phyloP scores from a whole-genome alignment of 2,888 invertebrate species.

The Toxonevra muliebris region DNA sequence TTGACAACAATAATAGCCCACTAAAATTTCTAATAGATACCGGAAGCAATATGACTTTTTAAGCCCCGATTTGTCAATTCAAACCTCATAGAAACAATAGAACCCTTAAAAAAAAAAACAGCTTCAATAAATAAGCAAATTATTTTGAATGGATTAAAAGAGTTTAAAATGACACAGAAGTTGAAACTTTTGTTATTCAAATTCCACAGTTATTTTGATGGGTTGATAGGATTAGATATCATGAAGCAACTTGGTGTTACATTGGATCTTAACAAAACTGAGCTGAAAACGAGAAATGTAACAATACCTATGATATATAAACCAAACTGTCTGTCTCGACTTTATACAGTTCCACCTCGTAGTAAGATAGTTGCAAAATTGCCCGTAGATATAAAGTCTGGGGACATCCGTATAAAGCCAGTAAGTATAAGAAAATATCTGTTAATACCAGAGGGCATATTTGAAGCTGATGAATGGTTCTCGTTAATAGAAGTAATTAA shows the following conservation, averaged over 20 bases:
- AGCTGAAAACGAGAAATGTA: not conserved
- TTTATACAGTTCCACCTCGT: not conserved
- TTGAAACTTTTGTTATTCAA: not conserved
- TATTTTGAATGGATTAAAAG: not conserved
- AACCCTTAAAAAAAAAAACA: no score
- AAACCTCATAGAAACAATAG: not conserved
- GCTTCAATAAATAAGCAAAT: no score
- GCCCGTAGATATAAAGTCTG: not conserved
- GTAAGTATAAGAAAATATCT: not conserved
- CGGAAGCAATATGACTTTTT: no score
- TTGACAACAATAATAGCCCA: not conserved
- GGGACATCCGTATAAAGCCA: not conserved
- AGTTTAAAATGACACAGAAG: not conserved
- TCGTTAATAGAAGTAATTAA: conserved; percentile 31
- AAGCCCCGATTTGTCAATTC: not conserved
- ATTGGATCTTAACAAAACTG: not conserved
- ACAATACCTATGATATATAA: not conserved
- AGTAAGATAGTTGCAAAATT: not conserved
- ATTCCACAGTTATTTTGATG: conserved; percentile 17
- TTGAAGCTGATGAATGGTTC: conserved; percentile 25
- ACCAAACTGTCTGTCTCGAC: not conserved
- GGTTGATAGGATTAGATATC: conserved; percentile 4
- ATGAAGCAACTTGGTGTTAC: not conserved
- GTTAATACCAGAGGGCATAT: conserved; percentile 22
- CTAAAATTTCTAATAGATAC: conserved; percentile 1